These are phyloP conservation scores for Chiridota heheva DNA, from an alignment of 35 echinoderm and acorn worm genomes.

Conservation along the genomic window DNA sequence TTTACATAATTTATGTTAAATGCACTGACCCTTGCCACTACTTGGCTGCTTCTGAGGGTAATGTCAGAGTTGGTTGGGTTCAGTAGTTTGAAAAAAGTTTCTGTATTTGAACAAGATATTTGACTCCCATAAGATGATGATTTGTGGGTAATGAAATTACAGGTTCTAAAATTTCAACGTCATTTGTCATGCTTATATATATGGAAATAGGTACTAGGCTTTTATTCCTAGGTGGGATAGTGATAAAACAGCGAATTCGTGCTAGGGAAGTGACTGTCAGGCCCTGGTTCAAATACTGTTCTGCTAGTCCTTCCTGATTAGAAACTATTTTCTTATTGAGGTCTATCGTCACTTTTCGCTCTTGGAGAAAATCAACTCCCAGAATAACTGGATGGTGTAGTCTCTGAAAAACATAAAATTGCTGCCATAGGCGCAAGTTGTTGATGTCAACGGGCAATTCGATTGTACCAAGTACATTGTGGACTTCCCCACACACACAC, in stretches of 20 bases:
- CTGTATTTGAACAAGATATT: neutral
- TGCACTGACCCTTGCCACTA: slow-evolving; percentile 30
- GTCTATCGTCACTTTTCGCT: slow-evolving; percentile 36
- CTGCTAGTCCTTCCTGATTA: slow-evolving; percentile 29
- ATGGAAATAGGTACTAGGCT: neutral
- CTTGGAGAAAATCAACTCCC: slow-evolving; percentile 34
- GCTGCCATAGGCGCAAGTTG: slow-evolving; percentile 17
- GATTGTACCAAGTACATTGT: slow-evolving; percentile 18
- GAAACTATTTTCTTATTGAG: slow-evolving; percentile 5
- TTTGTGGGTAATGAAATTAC: neutral
- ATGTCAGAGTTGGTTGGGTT: slow-evolving; percentile 26
- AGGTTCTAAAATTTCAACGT: slow-evolving; percentile 15
- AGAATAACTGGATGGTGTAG: slow-evolving; percentile 29
- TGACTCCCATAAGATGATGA: slow-evolving; percentile 26
- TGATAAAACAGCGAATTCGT: neutral
- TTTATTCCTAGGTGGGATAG: slow-evolving; percentile 21
- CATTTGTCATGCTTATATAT: neutral
- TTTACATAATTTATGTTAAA: neutral
- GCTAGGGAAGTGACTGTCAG: neutral
- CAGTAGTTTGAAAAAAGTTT: slow-evolving; percentile 1
- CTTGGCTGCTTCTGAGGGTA: neutral
- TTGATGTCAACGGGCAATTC: slow-evolving; percentile 31
- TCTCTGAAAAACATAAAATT: slow-evolving; percentile 41
- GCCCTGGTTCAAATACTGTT: neutral
- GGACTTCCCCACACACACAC: slow-evolving; percentile 31